Percentiles rank a stretch among this genome's conserved stretches.
Evolutionary conservation across 2,113 vertebrate genomes (phyloP).

Genomic region (Myiozetetes cayanensis): DNA sequence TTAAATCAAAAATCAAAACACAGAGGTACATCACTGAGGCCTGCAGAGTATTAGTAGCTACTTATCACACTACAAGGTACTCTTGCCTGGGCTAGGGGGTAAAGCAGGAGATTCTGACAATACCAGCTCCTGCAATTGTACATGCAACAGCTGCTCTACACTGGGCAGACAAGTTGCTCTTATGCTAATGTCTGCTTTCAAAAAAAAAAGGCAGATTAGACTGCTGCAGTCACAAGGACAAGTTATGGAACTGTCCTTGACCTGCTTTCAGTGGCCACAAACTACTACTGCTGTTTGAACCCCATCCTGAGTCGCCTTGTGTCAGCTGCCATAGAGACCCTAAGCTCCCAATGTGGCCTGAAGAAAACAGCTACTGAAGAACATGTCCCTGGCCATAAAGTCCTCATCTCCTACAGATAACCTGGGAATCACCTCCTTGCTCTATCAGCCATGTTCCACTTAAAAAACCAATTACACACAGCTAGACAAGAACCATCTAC

Average conservation of each 20-base stretch:
- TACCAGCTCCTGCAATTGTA: not conserved
- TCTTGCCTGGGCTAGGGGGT: not conserved
- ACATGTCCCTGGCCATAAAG: fast-evolving
- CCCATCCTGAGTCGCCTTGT: not conserved
- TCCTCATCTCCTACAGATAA: not conserved
- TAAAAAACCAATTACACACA: not conserved
- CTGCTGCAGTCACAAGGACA: not conserved
- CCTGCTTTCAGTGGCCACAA: not conserved
- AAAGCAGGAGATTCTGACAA: not conserved
- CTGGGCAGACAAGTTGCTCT: not conserved
- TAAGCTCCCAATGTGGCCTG: fast-evolving
- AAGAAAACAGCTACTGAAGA: not conserved
- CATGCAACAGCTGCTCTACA: not conserved
- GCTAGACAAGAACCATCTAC: not conserved
- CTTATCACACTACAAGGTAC: not conserved
- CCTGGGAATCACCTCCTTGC: not conserved
- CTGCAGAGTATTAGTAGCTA: not conserved
- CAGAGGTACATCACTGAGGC: not conserved
- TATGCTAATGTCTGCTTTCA: not conserved
- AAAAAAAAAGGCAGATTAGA: not conserved
- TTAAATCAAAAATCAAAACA: not conserved
- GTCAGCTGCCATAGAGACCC: not conserved
- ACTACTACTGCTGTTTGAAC: not conserved
- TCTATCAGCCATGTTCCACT: not conserved
- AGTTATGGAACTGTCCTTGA: not conserved